phyloP scores from a whole-genome alignment of 2,113 vertebrate species.

The Sphaerodactylus townsendi region DNA sequence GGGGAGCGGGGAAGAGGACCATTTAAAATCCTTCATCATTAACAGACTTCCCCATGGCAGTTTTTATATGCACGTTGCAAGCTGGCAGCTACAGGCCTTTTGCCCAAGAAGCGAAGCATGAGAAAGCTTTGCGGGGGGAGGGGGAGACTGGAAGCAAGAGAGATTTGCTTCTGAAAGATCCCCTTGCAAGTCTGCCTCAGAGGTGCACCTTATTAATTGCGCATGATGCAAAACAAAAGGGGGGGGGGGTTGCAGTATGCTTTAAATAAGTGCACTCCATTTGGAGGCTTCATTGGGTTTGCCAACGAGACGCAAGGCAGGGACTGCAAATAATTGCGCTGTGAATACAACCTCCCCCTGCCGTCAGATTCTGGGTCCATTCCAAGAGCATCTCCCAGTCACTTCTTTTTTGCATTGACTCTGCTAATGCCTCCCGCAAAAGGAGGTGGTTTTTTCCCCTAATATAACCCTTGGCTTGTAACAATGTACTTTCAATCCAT shows the following conservation, averaged over 20 bases:
- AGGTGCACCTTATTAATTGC: slow-evolving; percentile 30
- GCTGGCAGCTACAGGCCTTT: not conserved
- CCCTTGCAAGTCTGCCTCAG: too few species aligned
- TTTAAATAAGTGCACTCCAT: not conserved
- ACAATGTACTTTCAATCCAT: too few species aligned
- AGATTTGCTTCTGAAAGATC: not conserved
- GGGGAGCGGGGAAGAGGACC: too few species aligned
- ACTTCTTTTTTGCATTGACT: not conserved
- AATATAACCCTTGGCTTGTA: not conserved
- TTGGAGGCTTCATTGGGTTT: fast-evolving
- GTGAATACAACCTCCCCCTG: not conserved
- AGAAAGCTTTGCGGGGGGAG: not conserved
- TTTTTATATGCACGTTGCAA: not conserved
- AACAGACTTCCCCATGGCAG: not conserved
- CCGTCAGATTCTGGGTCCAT: fast-evolving
- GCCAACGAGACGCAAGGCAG: not conserved
- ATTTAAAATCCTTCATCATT: too few species aligned
- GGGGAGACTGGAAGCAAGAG: too few species aligned
- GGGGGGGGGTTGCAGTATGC: not conserved
- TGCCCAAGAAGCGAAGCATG: too few species aligned
- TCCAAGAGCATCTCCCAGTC: not conserved
- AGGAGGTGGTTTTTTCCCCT: too few species aligned
- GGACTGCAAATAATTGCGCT: not conserved
- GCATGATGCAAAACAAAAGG: not conserved
- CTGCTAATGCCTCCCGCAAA: not conserved